These are phyloP conservation scores for Pocota personata DNA, from an alignment of 2,888 invertebrate genomes.

Conservation along the genomic window DNA sequence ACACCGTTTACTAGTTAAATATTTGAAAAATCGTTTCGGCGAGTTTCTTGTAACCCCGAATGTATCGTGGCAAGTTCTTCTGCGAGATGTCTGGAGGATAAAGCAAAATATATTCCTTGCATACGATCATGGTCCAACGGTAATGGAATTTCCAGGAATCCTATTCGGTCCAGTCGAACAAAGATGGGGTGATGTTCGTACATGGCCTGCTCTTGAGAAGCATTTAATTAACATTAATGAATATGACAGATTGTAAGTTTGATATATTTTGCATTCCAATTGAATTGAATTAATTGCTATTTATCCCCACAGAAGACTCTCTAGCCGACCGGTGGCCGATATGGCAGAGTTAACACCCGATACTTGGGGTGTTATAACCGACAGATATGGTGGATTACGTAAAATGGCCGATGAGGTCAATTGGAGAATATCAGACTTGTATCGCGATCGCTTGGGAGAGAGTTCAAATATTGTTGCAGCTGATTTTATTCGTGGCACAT, in stretches of 20 bases:
- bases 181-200: slow-evolving; percentile 87
- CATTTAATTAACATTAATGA: slow-evolving; percentile 82
- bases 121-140: slow-evolving; percentile 83
- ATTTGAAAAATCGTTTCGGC: slow-evolving; percentile 84
- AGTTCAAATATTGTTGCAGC: slow-evolving; percentile 86
- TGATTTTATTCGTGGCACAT: slow-evolving; percentile 86
- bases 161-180: slow-evolving; percentile 86
- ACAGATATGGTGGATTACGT: slow-evolving; percentile 85
- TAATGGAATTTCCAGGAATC: slow-evolving; percentile 79
- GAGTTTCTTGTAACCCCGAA: slow-evolving; percentile 84
- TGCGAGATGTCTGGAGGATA: slow-evolving; percentile 84
- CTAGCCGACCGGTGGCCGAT: slow-evolving; percentile 84
- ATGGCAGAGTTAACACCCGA: slow-evolving; percentile 89
- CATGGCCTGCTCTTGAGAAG: slow-evolving; percentile 83
- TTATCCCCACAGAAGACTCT: slow-evolving; percentile 78
- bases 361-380: slow-evolving; percentile 85
- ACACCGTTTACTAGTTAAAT: slow-evolving; percentile 84
- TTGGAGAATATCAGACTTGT: slow-evolving; percentile 85
- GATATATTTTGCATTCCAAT: slow-evolving; percentile 77
- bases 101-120: slow-evolving; percentile 84
- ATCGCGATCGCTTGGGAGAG: slow-evolving; percentile 83
- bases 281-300: slow-evolving; percentile 77
- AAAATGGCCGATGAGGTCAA: slow-evolving; percentile 87
- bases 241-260: slow-evolving; percentile 81
- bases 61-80: slow-evolving; percentile 82